Evolutionary conservation across 2,797 vertebrate genomes (phyloP).

Genomic region (Siniperca obscura): DNA sequence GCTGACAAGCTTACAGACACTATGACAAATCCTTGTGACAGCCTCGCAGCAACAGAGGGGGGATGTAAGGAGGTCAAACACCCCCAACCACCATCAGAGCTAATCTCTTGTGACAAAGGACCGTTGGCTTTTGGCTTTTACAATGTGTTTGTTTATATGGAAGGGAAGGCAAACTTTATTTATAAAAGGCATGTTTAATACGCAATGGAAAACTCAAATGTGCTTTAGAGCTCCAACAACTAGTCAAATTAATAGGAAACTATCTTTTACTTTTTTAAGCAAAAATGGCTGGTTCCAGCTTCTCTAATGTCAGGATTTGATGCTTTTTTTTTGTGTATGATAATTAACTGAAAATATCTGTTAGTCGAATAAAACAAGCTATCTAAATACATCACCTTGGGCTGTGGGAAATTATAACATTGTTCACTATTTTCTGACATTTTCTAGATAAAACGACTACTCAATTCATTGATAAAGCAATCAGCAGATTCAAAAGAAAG

Average conservation of each 20-base stretch:
- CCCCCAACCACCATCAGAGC: constrained; percentile 39
- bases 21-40: constrained; percentile 64
- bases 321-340: not conserved
- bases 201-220: not conserved
- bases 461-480: not conserved
- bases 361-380: not conserved
- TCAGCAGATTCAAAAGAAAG: not conserved
- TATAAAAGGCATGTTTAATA: not conserved
- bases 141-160: constrained; percentile 39
- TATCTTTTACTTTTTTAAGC: not conserved
- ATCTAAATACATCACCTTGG: not conserved
- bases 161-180: constrained; percentile 14
- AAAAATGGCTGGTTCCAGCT: not conserved
- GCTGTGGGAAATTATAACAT: not conserved
- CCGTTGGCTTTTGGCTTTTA: constrained; percentile 66
- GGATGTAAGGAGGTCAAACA: constrained; percentile 53
- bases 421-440: not conserved
- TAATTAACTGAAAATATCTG: not conserved
- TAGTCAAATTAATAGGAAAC: not conserved
- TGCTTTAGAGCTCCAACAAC: not conserved
- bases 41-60: constrained; percentile 41
- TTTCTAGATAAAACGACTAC: not conserved
- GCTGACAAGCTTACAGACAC: constrained; percentile 67
- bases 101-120: constrained; percentile 69
- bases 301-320: not conserved